Conservation (phyloP, 2,888 invertebrate species). For the Agriopis marginaria region DNA sequence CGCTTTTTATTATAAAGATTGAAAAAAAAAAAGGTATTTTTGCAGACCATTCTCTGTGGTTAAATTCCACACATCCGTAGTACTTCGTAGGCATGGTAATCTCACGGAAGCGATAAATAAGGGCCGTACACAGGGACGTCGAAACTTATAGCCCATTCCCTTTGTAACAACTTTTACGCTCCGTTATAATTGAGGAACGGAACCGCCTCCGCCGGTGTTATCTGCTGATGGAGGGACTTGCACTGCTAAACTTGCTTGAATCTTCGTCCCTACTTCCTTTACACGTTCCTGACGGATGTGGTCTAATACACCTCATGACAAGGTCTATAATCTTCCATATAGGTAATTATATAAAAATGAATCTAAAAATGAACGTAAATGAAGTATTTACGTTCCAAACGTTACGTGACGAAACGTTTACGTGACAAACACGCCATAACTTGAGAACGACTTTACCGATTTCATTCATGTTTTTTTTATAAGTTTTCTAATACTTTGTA, state of each 20-base stretch:
- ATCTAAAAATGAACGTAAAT: too few relatives aligned
- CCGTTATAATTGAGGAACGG: constrained; percentile 62
- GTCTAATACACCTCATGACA: neutral
- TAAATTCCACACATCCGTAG: constrained; percentile 15
- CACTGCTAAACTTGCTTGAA: constrained; percentile 38
- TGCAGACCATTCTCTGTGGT: constrained; percentile 11
- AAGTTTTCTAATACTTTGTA: too few relatives aligned
- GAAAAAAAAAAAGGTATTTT: neutral
- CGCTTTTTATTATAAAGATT: neutral
- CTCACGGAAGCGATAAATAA: constrained; percentile 68
- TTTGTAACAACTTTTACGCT: constrained; percentile 67
- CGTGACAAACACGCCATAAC: too few relatives aligned
- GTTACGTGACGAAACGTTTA: too few relatives aligned
- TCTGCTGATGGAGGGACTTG: constrained; percentile 42
- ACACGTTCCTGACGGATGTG: neutral
- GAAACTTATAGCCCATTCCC: constrained; percentile 59
- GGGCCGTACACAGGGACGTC: constrained; percentile 56
- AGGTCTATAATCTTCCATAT: neutral
- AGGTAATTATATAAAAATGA: too few relatives aligned
- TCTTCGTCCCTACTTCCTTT: constrained; percentile 27
- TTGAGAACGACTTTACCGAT: too few relatives aligned
- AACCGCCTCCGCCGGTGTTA: constrained; percentile 31
- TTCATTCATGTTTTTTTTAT: too few relatives aligned
- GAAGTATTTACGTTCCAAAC: too few relatives aligned
- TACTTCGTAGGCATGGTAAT: constrained; percentile 57